Base-by-base conservation (phyloP, 2,888 invertebrate species). In the Orchesella flavescens region DNA sequence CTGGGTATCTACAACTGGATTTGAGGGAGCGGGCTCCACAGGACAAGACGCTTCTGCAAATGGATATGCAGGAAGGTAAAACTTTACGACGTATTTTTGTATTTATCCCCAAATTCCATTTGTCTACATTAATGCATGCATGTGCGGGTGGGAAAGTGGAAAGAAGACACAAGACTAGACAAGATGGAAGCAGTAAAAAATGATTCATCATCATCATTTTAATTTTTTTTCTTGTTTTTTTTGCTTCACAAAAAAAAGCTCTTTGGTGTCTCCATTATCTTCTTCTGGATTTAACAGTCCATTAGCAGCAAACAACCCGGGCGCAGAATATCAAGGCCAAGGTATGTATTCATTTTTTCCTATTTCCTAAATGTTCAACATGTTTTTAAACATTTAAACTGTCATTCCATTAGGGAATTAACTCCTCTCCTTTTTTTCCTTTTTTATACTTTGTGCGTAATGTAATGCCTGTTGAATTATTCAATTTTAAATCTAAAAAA, bases 51-150 rank as follows among this genome's bases (percentile, higher is more conserved):
- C 84, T 17, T 61, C 83, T 74, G 88, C 88, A 24, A 84, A 84
- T 72, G 88, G 88, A 66, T 88, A 87, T 76, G 88, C 88, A 77
- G 88, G 88, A 74, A 83, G 85, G 86, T n/a, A n/a, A n/a, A n/a
- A n/a, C n/a, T n/a, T n/a, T 87, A 71, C 84, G 75, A 57, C 34
- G 34, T 13, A 53, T 43, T 10, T 2, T 17, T 77, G 24, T 49
- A 44, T 59, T 46, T 23, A 55, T 23, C 44, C 53, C 34, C 21
- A 19, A 15, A 21, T 65, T 34, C 24, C 63, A 63, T 63, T 24
- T 24, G 15, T 63, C 23, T 23, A 21, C 63, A 63, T 63, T 63
- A 63, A 63, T 19, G 7, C 12, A 9, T 44, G 7, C 7, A 17
- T 10, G 10, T 10, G 55, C n/a, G 55, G n/a, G n/a, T n/a, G n/a